Conservation (phyloP, 2,113 vertebrate species). For the Oncorhynchus nerka region DNA sequence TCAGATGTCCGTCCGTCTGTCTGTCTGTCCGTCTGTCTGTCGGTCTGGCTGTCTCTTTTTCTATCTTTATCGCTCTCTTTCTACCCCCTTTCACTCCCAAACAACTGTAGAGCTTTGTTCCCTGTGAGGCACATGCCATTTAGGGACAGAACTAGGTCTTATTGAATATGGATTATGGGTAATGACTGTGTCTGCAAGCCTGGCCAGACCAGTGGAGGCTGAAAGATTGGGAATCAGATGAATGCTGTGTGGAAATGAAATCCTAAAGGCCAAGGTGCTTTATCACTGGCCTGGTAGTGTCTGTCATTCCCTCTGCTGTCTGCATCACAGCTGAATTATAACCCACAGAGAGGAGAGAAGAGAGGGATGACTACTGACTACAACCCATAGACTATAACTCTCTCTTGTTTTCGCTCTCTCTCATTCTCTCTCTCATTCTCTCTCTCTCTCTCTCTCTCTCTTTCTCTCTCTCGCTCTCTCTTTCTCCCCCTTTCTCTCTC, state of each 20-base stretch:
- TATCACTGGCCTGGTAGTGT: slow-evolving; percentile 66
- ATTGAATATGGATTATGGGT: slow-evolving; percentile 55
- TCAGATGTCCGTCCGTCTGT: too few relatives aligned
- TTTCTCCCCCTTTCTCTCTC: accelerated
- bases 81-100: slow-evolving; percentile 14
- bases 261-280: slow-evolving; percentile 83
- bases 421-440: slow-evolving; percentile 16
- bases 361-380: not conserved
- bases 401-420: not conserved
- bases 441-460: too few relatives aligned
- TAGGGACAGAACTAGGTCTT: slow-evolving; percentile 41
- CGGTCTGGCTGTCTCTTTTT: not conserved
- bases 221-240: slow-evolving; percentile 79
- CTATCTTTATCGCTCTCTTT: not conserved
- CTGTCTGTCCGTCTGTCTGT: not conserved
- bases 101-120: too few relatives aligned
- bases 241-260: slow-evolving; percentile 81
- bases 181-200: slow-evolving; percentile 50
- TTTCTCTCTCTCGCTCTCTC: accelerated
- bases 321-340: slow-evolving; percentile 65
- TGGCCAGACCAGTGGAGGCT: slow-evolving; percentile 13
- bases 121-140: not conserved
- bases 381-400: not conserved
- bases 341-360: slow-evolving; percentile 73
- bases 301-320: slow-evolving; percentile 72